Evolutionary conservation across 2,113 vertebrate genomes (phyloP).

Genomic region (Proteles cristata): DNA sequence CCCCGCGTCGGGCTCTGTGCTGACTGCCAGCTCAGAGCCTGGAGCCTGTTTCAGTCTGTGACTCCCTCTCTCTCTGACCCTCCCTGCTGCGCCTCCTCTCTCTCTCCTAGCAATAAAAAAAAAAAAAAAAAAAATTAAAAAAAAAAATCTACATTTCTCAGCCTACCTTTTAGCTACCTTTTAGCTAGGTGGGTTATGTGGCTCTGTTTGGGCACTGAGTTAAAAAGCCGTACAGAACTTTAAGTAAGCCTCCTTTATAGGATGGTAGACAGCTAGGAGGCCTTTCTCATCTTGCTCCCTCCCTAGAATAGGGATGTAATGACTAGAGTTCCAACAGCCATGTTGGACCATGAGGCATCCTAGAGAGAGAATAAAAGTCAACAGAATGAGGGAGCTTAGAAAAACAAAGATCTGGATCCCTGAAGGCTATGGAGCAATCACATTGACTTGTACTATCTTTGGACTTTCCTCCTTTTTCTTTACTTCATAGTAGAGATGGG

Average conservation of each 20-base stretch:
- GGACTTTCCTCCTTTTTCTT: conserved; percentile 15
- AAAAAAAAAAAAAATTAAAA: too few relatives aligned
- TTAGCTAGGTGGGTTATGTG: not conserved
- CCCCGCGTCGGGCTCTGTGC: too few relatives aligned
- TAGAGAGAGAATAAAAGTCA: not conserved
- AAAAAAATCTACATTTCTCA: not conserved
- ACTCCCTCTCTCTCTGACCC: too few relatives aligned
- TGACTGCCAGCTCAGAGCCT: too few relatives aligned
- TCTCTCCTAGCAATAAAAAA: too few relatives aligned
- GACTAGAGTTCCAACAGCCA: not conserved
- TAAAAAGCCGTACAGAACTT: not conserved
- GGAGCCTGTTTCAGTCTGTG: too few relatives aligned
- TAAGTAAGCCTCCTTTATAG: not conserved
- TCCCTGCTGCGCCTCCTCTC: too few relatives aligned
- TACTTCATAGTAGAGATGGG: not conserved
- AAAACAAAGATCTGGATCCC: not conserved
- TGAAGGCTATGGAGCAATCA: not conserved
- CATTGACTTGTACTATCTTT: not conserved
- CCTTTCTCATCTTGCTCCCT: not conserved
- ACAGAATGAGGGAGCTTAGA: not conserved
- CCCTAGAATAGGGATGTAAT: not conserved
- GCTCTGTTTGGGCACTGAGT: not conserved
- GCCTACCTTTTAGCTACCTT: not conserved
- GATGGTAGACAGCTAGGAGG: not conserved
- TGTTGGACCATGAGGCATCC: not conserved